Conservation (phyloP, 2,888 invertebrate species). For the Steinernema scapterisci region DNA sequence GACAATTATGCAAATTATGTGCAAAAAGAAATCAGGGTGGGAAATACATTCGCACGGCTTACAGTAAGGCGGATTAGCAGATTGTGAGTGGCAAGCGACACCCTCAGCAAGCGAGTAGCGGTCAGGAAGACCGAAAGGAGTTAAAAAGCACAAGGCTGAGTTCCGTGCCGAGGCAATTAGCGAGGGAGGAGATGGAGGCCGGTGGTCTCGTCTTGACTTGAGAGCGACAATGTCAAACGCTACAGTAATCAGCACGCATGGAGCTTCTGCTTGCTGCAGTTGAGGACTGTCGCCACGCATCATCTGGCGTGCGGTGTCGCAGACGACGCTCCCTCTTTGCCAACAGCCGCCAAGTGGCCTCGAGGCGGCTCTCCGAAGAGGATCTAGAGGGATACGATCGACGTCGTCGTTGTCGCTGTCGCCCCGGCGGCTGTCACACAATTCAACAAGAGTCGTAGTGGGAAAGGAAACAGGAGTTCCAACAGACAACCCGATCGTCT, state of each 20-base stretch:
- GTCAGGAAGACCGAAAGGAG: not conserved
- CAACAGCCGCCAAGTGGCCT: slow-evolving; percentile 31
- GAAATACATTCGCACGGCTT: not conserved
- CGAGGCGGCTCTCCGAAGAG: slow-evolving; percentile 33
- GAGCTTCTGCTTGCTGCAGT: slow-evolving; percentile 23
- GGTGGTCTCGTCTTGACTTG: not conserved
- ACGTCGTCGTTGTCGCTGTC: slow-evolving; percentile 31
- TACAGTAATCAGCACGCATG: not conserved
- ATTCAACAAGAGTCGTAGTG: slow-evolving; percentile 29
- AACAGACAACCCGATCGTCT: slow-evolving; percentile 27
- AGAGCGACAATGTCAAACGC: not conserved
- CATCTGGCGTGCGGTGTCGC: slow-evolving; percentile 28
- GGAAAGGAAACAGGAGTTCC: slow-evolving; percentile 33
- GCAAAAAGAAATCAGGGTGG: slow-evolving; percentile 21
- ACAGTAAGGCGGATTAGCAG: not conserved
- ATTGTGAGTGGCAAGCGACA: too few relatives aligned
- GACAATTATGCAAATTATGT: slow-evolving; percentile 28
- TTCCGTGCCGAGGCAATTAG: too few relatives aligned
- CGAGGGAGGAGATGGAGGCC: not conserved
- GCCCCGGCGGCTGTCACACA: slow-evolving; percentile 32
- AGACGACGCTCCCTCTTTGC: slow-evolving; percentile 27
- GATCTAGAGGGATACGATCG: slow-evolving; percentile 33
- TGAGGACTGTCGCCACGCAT: slow-evolving; percentile 32
- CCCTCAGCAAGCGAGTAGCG: not conserved
- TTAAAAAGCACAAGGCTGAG: not conserved